Evolutionary conservation across 2,113 vertebrate species (phyloP), one percentile per base, ranked within the genome.

Genomic region (Peucedramus taeniatus): DNA sequence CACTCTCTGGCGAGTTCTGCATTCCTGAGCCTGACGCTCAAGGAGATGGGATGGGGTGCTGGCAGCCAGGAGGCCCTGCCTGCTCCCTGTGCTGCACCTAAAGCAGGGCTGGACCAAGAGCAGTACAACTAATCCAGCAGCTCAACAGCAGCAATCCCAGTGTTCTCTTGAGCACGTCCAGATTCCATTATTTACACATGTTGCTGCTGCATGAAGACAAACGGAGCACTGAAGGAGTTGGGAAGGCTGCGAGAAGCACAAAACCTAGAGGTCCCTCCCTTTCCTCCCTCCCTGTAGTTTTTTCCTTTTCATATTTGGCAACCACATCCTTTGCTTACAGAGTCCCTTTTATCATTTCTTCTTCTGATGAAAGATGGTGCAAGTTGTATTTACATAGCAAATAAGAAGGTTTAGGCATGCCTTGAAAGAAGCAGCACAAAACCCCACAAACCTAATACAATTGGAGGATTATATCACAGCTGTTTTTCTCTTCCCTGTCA

Each of bases 31-130:
- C 35, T 44, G 53, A 76, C 0, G 1, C 53, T 64, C 16, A 18
- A 60, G 80, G 53, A 83, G 63, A 64, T 1, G 7, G 10, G 30
- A 50, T 0, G 1, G 37, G 59, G 17, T 0, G 1, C 8, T 0
- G 0, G 28, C 1, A 16, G 37, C 50, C 85, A 71, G 56, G 10
- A 71, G 64, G 26, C 44, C 6, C 0, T 35, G 27, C 37, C 39
- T 63, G 42, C 31, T 82, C 56, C 68, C 28, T 17, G 24, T 0
- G 3, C 74, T 54, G 56, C 75, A 85, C 44, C 44, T 72, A 47
- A 24, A 17, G n/a, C 44, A 75, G 37, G 7, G 21, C 78, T 84
- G 3, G 1, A 50, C 44, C 33, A 60, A 45, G 11, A 1, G 31
- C 75, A 24, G 31, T 14, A 54, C 39, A 64, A 14, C 21, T 69